Evolutionary conservation across 2,888 invertebrate genomes (phyloP), one percentile per base, ranked within the genome.

Genomic region (Cerastoderma edule): DNA sequence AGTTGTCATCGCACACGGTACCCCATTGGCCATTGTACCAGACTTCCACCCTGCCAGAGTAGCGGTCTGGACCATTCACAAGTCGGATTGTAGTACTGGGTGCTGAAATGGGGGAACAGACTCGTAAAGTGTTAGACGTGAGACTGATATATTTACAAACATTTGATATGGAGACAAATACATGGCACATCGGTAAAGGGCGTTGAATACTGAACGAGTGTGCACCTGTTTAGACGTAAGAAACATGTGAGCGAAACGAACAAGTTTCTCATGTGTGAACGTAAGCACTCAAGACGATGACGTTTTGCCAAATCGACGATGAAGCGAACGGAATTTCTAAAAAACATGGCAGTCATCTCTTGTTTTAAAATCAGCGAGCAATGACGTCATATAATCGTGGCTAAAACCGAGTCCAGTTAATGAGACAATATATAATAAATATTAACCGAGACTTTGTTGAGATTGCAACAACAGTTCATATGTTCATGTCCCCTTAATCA

Each of bases 1-100:
- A 80, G 4, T n/a, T 28, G 53, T 80, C 80, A 35, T 76, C 75
- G 71, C 80, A 80, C 2, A 80, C 46, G 13, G 75, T 76, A 10
- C 75, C 75, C 80, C 80, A 80, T 39, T 67, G 67, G 19, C 73
- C 75, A 24, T 67, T 70, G 28, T 76, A 54, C 48, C 64, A 66
- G 24, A 80, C 57, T 28, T 76, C 80, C 8, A 80, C 67, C 24
- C 60, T 35, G 19, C 78, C 78, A 6, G 46, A 56, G 32, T 64
- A 48, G 24, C 56, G 54, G 46, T 67, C 56, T 2, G 30, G 44
- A n/a, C 71, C 72, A 48, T 56, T 57, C 10, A 69, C 68, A 30
- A 78, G 69, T 16, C 78, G 71, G 10, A 78, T 35, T 33, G 56
- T 8, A 3, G 56, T 32, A 5, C 24, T 56, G 22, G 32, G 44